Base-by-base conservation (phyloP, 2,113 vertebrate species). In the Ovibos moschatus region DNA sequence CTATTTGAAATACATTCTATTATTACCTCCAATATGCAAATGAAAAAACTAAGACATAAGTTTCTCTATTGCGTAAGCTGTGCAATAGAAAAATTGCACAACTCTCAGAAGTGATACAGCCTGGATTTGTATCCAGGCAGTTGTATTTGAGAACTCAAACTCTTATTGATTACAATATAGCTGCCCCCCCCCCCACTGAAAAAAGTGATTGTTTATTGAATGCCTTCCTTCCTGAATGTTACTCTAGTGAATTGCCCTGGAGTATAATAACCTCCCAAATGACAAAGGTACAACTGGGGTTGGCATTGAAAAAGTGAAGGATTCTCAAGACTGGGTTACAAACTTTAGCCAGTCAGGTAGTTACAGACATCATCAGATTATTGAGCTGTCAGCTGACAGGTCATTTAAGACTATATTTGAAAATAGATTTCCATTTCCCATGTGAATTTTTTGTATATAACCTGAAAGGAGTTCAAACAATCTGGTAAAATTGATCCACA, bases 401-500 rank as follows among this genome's bases (percentile, higher is more conserved):
- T 84, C 36, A 89, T 17, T 76, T 88, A 84, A 84, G 62, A 76
- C 94, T 94, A 86, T 62, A 89, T 89, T 50, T 83, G 40, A 89
- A 96, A 93, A 92, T 58, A 94, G 30, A 94, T 79, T 71, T n/a
- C 36, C 60, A 51, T 25, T 78, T 78, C 43, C 43, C 43, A 14
- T 55, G 36, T 36, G 33, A 53, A 50, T 50, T 95, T 92, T 67
- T 43, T 28, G 16, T 92, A 55, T 43, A 10, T 78, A 82, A 95
- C 60, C 87, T 89, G 17, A 55, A 97, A 95, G 47, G 28, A 89
- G 43, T 89, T 97, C 79, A 94, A 97, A 91, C 28, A 97, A 83
- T 47, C 45, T 74, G 71, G 33, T 67, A 55, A 96, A 94, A 94
- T 30, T 82, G 4, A 89, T 79, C 40, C 45, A 86, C n/a, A 81